Evolutionary conservation across 2,113 vertebrate species (phyloP), one percentile per base, ranked within the genome.

Genomic region (Xiphophorus hellerii): DNA sequence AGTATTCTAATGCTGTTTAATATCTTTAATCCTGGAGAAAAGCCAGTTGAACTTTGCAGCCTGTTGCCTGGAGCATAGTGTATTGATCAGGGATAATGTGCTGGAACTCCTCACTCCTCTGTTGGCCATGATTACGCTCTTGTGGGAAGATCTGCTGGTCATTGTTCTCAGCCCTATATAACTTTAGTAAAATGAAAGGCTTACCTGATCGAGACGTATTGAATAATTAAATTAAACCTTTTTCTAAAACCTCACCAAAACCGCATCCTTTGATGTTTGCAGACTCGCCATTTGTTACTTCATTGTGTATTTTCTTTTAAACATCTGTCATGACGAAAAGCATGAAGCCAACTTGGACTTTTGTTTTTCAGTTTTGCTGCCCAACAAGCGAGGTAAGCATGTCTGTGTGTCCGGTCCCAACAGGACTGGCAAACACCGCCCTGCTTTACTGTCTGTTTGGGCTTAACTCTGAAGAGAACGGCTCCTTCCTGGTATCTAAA

Each of bases 331-430:
- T 58, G 51, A 58, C 25, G 58, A 77, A 62, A 67, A 78, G 90
- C 64, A 60, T 31, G 64, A 74, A 83, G 80, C 89, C 86, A 85
- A 86, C 60, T 78, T 87, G 74, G 81, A 74, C 89, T 90, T 84
- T 93, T 94, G 89, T 93, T 93, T 94, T 94, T 85, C 93, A 94
- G 94, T 93, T 90, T 69, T 87, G 61, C 90, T 92, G 31, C 82
- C 87, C 86, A 92, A 73, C 86, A 94, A 85, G 79, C 92, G 90
- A 95, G 93, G 93, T 94, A 93, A 88, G 93, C 88, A 13, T 72
- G 39, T 44, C 22, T 72, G 5, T 74, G 60, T 85, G 80, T 89
- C 22, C 63, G 76, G 30, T 74, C 35, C 73, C 60, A 63, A 77
- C 35, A 65, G 63, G 66, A 62, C 78, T 33, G 65, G 35, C 78